Conservation (phyloP, 30 jellyfish, hydroid and myxozoan species). For the Pseudorhiza aurosa region DNA sequence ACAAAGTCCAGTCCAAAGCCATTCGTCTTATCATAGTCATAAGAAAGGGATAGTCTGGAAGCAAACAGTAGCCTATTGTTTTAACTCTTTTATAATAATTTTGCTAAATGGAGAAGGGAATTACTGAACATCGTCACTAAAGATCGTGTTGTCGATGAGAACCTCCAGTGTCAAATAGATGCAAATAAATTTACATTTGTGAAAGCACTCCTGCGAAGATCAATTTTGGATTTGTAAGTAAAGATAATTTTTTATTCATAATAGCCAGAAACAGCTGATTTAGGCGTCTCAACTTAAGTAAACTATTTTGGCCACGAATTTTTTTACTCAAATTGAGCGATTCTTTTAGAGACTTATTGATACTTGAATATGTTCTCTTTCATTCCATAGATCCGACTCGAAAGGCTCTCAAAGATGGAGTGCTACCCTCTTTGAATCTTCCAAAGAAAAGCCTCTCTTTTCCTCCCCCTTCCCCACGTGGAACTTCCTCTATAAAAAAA, state of each 20-base stretch:
- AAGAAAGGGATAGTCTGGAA: constrained; percentile 30
- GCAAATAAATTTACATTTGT: constrained; percentile 1
- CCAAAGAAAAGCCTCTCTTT: constrained; percentile 49
- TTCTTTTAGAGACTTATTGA: too few relatives aligned
- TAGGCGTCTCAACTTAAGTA: too few relatives aligned
- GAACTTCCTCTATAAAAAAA: too few relatives aligned
- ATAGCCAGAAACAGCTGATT: too few relatives aligned
- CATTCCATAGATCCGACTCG: not conserved
- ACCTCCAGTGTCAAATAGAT: not conserved
- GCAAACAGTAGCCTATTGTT: constrained; percentile 20
- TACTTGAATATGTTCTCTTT: too few relatives aligned
- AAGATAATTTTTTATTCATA: too few relatives aligned
- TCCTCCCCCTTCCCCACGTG: too few relatives aligned
- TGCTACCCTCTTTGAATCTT: constrained; percentile 9
- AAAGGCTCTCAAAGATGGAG: constrained; percentile 36
- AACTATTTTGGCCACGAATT: too few relatives aligned
- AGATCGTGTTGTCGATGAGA: constrained; percentile 2
- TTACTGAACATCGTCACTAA: constrained; percentile 1
- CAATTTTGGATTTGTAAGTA: constrained; percentile 4
- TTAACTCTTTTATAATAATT: not conserved
- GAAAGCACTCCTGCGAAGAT: constrained; percentile 20
- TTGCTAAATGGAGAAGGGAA: constrained; percentile 23
- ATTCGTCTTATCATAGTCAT: constrained; percentile 6
- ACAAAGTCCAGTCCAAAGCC: too few relatives aligned
- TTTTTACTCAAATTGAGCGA: too few relatives aligned